Conservation (phyloP, 2,888 invertebrate genomes). For the Thymelicus sylvestris region DNA sequence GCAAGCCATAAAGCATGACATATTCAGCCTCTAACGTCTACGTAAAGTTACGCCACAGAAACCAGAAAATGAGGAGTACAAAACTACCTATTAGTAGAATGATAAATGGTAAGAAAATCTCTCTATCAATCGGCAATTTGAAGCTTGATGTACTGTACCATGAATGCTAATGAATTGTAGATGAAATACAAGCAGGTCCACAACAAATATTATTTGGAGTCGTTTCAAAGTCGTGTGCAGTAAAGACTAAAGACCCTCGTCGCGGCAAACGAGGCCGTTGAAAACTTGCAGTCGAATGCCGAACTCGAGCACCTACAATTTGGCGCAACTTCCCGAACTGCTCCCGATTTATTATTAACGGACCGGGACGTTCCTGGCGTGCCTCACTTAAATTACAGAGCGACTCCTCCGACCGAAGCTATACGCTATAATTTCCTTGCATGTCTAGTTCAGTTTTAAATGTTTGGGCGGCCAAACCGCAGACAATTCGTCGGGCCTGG, state of each 20-base stretch:
- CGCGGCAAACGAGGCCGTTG: constrained; percentile 29
- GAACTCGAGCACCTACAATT: constrained; percentile 29
- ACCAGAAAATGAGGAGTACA: no score
- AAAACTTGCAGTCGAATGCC: constrained; percentile 33
- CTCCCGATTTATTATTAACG: constrained; percentile 36
- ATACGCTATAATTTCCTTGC: constrained; percentile 44
- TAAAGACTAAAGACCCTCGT: neutral
- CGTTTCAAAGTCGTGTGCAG: constrained; percentile 2
- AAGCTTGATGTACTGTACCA: no score
- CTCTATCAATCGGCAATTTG: no score
- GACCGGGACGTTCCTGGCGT: constrained; percentile 29
- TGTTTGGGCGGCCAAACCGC: constrained; percentile 46
- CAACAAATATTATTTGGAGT: neutral
- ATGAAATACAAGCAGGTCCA: no score
- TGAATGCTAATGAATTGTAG: no score
- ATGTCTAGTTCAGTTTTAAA: constrained; percentile 46
- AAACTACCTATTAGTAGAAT: no score
- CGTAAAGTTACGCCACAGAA: no score
- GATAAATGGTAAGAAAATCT: no score
- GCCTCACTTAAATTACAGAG: constrained; percentile 40
- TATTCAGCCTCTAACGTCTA: no score
- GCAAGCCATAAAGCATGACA: no score
- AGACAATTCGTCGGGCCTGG: constrained; percentile 40
- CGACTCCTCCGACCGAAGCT: constrained; percentile 33
- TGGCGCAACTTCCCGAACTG: constrained; percentile 35